Evolutionary conservation across 2,113 vertebrate species (phyloP).

Genomic region (Pomatorhinus ruficollis): DNA sequence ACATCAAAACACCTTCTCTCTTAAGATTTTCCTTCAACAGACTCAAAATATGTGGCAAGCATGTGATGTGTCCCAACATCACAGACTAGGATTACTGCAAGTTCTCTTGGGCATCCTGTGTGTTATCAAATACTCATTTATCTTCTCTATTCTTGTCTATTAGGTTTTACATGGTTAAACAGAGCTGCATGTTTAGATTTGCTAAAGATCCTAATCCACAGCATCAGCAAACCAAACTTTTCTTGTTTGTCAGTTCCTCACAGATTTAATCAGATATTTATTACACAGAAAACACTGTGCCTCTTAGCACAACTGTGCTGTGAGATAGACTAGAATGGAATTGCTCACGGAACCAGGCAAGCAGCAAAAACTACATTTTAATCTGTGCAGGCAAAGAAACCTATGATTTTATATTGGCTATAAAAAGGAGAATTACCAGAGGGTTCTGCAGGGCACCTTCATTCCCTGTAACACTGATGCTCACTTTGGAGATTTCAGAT

Average conservation of each 20-base stretch:
- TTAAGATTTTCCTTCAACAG: neutral
- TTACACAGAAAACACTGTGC: neutral
- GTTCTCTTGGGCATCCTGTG: neutral
- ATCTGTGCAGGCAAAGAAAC: neutral
- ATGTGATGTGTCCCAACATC: neutral
- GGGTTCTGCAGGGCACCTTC: neutral
- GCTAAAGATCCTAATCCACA: neutral
- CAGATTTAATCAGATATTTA: neutral
- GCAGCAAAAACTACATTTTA: neutral
- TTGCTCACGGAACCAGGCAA: neutral
- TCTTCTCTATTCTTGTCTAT: neutral
- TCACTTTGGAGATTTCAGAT: neutral
- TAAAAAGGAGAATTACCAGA: neutral
- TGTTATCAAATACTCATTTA: neutral
- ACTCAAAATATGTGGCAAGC: neutral
- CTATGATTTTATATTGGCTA: neutral
- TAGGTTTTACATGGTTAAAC: neutral
- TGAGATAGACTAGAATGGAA: neutral
- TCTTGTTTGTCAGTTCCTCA: neutral
- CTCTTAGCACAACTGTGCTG: neutral
- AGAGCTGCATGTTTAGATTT: neutral
- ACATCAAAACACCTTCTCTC: neutral
- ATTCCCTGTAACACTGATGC: neutral
- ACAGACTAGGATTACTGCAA: neutral
- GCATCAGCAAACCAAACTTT: neutral